Evolutionary conservation across 1,140 invertebrate species (phyloP).

Genomic region (Drosophila subobscura): DNA sequence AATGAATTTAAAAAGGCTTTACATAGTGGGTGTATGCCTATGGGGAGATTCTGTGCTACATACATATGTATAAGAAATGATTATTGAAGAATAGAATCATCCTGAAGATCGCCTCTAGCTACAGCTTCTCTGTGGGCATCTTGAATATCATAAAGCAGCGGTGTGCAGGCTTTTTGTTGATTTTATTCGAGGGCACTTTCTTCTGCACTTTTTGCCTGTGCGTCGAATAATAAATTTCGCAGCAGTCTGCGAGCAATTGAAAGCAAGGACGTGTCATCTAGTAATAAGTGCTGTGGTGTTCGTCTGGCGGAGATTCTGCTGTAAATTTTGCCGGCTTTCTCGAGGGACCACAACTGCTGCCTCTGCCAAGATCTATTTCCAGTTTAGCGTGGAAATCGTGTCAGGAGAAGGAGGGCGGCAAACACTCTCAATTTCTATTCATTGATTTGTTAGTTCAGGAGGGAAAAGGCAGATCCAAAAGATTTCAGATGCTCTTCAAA

Average conservation of each 20-base stretch:
- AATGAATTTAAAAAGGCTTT: constrained; percentile 22
- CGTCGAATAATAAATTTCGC: too few relatives aligned
- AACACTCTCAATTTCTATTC: constrained; percentile 37
- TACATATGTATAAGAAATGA: background rate
- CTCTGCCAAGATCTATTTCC: constrained; percentile 62
- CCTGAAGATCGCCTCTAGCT: too few relatives aligned
- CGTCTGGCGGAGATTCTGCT: constrained; percentile 43
- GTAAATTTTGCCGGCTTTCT: constrained; percentile 50
- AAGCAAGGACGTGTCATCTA: too few relatives aligned
- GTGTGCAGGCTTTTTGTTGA: too few relatives aligned
- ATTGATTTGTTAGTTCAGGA: constrained; percentile 30
- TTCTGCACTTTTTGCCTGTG: too few relatives aligned
- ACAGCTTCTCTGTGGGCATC: too few relatives aligned
- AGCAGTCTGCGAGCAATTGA: too few relatives aligned
- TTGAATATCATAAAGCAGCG: too few relatives aligned
- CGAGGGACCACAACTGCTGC: constrained; percentile 12
- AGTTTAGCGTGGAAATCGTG: constrained; percentile 60
- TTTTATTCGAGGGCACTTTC: too few relatives aligned
- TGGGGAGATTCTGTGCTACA: constrained; percentile 4
- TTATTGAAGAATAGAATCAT: too few relatives aligned
- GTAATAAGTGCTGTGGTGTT: too few relatives aligned
- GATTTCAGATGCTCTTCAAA: constrained; percentile 56
- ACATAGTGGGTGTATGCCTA: background rate
- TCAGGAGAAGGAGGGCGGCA: constrained; percentile 9
- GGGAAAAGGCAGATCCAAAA: constrained; percentile 40